Conservation (phyloP, 2,797 vertebrate genomes). For the Pseudochaenichthys georgianus region DNA sequence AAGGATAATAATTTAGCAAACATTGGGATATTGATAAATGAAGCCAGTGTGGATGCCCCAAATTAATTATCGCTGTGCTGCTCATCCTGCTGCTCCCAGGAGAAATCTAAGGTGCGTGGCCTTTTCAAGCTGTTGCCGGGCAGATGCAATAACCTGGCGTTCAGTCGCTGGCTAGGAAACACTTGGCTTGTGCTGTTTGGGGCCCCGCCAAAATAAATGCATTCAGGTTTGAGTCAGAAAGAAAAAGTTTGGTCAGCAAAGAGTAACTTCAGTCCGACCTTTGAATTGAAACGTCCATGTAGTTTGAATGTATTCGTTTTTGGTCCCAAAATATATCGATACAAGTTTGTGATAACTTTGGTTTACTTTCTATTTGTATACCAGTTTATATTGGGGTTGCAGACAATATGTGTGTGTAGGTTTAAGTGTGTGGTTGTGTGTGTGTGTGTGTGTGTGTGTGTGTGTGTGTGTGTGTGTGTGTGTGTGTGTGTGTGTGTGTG, state of each 20-base stretch:
- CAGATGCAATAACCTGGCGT: conserved; percentile 40
- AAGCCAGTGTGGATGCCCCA: conserved; percentile 15
- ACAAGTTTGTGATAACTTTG: background rate
- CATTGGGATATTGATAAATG: conserved; percentile 32
- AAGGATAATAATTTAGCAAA: conserved; percentile 28
- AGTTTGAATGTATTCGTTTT: background rate
- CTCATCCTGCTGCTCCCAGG: conserved; percentile 26
- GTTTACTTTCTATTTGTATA: background rate
- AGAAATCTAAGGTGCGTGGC: conserved; percentile 45
- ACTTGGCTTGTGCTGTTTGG: conserved; percentile 18
- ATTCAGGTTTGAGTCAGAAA: conserved; percentile 5
- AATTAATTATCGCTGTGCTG: conserved; percentile 43
- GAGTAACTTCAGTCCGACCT: background rate
- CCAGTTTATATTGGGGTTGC: background rate
- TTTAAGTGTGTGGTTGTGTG: too few species aligned
- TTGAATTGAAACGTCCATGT: background rate
- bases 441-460: too few species aligned
- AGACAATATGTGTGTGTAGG: background rate
- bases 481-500: too few species aligned
- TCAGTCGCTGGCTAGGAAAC: conserved; percentile 22
- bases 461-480: too few species aligned
- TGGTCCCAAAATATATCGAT: background rate
- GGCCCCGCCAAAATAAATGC: conserved; percentile 11
- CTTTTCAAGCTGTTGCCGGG: conserved; percentile 36
- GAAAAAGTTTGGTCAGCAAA: conserved; percentile 4